Evolutionary conservation across 2,797 vertebrate genomes (phyloP).

Genomic region (Ambastaia sidthimunki): DNA sequence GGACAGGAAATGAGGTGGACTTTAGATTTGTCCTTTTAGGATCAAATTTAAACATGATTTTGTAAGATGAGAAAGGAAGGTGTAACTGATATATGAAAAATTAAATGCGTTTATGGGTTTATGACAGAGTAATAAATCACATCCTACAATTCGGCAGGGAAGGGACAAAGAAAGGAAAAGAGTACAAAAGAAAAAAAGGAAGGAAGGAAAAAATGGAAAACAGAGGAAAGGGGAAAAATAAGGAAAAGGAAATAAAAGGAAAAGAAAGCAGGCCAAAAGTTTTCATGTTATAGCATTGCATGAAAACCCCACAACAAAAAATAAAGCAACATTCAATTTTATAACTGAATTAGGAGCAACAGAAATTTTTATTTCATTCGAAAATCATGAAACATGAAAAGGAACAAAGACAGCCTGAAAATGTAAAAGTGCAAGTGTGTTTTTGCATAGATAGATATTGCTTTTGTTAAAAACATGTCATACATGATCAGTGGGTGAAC

Average conservation of each 20-base stretch:
- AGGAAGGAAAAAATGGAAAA: too few relatives aligned
- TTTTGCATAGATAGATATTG: not conserved
- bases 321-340: not conserved
- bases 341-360: not conserved
- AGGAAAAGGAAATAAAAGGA: not conserved
- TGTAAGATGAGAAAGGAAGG: not conserved
- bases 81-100: not conserved
- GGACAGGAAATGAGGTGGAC: not conserved
- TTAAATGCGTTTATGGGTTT: not conserved
- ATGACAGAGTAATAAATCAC: conserved; percentile 16
- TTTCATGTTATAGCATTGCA: not conserved
- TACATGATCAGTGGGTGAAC: conserved; percentile 7
- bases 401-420: not conserved
- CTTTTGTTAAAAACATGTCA: conserved; percentile 30
- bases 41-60: conserved; percentile 3
- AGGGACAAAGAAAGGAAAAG: not conserved
- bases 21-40: not conserved
- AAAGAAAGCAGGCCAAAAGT: not conserved
- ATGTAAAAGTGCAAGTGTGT: not conserved
- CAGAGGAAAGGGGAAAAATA: not conserved
- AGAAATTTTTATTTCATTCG: not conserved
- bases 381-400: not conserved
- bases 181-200: too few relatives aligned
- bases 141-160: not conserved
- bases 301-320: not conserved